Evolutionary conservation across 2,888 invertebrate genomes (phyloP), one percentile per base, ranked within the genome.

Genomic region (Crossocerus cetratus): DNA sequence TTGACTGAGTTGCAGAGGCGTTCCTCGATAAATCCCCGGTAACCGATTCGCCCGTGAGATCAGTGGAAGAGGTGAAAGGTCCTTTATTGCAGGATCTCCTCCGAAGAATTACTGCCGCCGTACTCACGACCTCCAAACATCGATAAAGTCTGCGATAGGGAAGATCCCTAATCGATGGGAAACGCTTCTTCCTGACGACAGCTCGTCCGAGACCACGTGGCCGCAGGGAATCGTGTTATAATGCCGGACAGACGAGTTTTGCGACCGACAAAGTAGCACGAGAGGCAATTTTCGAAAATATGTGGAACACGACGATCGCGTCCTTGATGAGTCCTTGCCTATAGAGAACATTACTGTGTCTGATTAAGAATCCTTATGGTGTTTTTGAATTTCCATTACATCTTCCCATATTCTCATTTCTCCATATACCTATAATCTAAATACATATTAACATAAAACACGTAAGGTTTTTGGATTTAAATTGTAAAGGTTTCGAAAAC

Each of bases 301-400:
- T 56, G 44, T 69, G 64, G 61, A 60, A 58, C 53, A 62, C n/a
- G 13, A n/a, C 3, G 14, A 49, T 3, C 8, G 42, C 62, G 74
- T 64, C 72, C 72, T 75, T 75, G 74, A 57, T 63, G 53, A 54
- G 69, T 74, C 69, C 75, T 74, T 76, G 74, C 66, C 8, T 49
- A 16, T 16, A 18, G 21, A 56, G 23, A 44, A 54, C 21, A 65
- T 65, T 44, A 64, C 45, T 45, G 43, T 13, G n/a, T 14, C 20
- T n/a, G 21, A 13, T 65, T 65, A 74, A 72, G 74, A 72, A 74
- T 72, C 69, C n/a, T 57, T 44, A n/a, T 16, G 22, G 55, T 20
- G 64, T 73, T 54, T 69, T 70, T 32, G 8, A 32, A 32, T 5
- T 32, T 3, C 5, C 8, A 32, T 32, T 32, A 32, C 2, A 8